Base-by-base conservation (phyloP, 2,888 invertebrate genomes). In the Myopa testacea region DNA sequence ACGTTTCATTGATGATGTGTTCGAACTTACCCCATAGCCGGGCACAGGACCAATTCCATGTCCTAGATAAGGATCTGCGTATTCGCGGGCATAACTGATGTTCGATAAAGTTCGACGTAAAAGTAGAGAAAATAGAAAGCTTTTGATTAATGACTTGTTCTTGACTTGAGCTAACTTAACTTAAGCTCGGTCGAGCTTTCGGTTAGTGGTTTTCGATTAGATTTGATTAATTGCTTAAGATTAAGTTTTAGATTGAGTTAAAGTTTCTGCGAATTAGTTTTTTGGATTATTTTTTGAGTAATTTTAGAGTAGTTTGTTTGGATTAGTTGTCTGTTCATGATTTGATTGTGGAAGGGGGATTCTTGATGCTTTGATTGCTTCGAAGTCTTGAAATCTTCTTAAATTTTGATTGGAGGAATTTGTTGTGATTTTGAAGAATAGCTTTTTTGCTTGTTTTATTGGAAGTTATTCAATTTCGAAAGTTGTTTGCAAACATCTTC, bases 1-100 rank as follows among this genome's bases (percentile, higher is more conserved):
- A 26, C 1, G 26, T 26, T 26, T 26, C 2, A 26, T 26, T 26
- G 26, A 26, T 26, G 26, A 26, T 26, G 26, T 63, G 4, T n/a
- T 63, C 37, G 55, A 58, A 86, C 93, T 93, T 93, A 98, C 98
- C 93, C 97, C 98, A 90, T 98, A 98, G 88, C 98, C 97, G 84
- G 98, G 95, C 86, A 98, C 95, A 85, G 98, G 98, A 88, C 98
- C 98, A 89, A 98, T 97, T 82, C 97, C 95, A 91, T 98, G 98
- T 84, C 95, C 96, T 88, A 98, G 92, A 91, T 97, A 98, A 79
- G 97, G 97, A 91, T 98, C 98, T 85, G 96, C 95, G 88, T 95
- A 96, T 88, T 97, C 96, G 89, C 96, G 93, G 85, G 96, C 96
- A 89, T 96, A 96, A 83, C 95, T 95, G 83, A 79, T 38, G 26